phyloP scores from a whole-genome alignment of 2,113 vertebrate genomes.

The Chamaea fasciata region DNA sequence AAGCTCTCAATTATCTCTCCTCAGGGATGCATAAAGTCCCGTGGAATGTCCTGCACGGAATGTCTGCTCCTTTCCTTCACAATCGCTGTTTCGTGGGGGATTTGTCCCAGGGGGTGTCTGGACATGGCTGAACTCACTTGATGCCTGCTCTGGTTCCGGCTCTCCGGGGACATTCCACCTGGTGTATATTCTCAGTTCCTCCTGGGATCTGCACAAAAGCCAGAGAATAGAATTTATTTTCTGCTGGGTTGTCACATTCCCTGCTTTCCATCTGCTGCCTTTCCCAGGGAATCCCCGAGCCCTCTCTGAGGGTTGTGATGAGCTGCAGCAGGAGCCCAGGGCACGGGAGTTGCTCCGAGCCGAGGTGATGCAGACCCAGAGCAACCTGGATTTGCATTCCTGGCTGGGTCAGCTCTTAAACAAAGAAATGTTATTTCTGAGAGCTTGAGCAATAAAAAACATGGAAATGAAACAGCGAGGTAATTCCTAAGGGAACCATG shows the following conservation, averaged over 20 bases:
- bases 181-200: neutral
- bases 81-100: neutral
- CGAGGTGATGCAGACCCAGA: neutral
- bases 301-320: neutral
- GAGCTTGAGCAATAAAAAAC: neutral
- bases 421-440: constrained; percentile 15
- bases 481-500: neutral
- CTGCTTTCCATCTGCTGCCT: neutral
- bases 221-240: neutral
- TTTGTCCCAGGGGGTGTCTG: neutral
- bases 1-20: neutral
- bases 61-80: neutral
- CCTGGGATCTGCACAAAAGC: neutral
- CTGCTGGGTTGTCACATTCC: neutral
- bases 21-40: neutral
- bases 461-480: neutral
- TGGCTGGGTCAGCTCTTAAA: neutral
- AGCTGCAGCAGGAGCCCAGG: neutral
- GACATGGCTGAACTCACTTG: neutral
- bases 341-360: accelerated
- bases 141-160: accelerated
- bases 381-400: neutral
- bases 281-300: neutral
- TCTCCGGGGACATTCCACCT: neutral
- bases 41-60: neutral